Base-by-base conservation (phyloP, 2,113 vertebrate genomes). In the Pavo muticus region DNA sequence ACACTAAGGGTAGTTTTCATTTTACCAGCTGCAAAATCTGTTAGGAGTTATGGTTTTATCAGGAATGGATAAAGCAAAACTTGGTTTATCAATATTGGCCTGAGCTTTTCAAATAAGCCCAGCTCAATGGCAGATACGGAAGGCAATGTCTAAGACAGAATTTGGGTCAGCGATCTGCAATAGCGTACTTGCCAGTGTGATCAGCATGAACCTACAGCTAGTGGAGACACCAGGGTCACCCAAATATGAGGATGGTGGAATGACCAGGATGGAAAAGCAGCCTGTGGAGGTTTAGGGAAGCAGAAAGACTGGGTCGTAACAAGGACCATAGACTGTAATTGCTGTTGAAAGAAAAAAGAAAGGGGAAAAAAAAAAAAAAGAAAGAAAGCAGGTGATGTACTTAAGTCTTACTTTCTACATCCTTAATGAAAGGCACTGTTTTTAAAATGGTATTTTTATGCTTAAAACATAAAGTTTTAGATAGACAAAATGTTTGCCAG, bases 401-500 rank as follows among this genome's bases (percentile, higher is more conserved):
- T 96, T 95, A 94, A 96, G 80, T 94, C 85, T 88, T 95, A 93
- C 89, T 97, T 97, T 96, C 94, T 97, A 91, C 97, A 96, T 95
- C 97, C 96, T 98, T 96, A 96, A 97, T 97, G 97, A 98, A 98
- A 98, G 97, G 98, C 97, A 98, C 97, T 96, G 97, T 95, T 95
- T 96, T 97, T 80, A 96, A 97, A 95, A 97, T 92, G 94, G 88
- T 96, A 95, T 80, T 96, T 96, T 92, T 84, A 91, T 94, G 88
- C 95, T 90, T 96, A 91, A 96, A 95, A 97, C 88, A 95, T 90
- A 96, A 96, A 76, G 47, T 95, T 97, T 97, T 93, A 97, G 93
- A 96, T 85, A 97, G 86, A 97, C 83, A 96, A 94, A 93, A 84
- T 91, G 94, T 95, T 94, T 93, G 89, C 94, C 94, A 96, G 92